A percentile compares a stretch with the other conserved stretches of the same genome.
Conservation (phyloP, 2,113 vertebrate species). For the Toxotes jaculatrix region DNA sequence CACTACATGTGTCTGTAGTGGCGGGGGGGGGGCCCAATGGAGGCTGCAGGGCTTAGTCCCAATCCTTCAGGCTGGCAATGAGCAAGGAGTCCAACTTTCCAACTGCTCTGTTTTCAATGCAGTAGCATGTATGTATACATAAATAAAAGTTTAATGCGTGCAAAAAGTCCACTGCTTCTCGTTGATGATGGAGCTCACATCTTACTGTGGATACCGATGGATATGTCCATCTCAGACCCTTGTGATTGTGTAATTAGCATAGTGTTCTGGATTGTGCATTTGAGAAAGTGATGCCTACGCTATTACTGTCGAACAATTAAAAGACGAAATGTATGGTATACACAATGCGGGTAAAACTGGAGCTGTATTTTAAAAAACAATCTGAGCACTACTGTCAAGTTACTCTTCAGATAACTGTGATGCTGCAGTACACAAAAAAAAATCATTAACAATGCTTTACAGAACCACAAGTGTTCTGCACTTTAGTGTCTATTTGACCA, state of each 20-base stretch:
- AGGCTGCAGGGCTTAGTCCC: conserved; percentile 15
- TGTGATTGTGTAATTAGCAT: conserved; percentile 74
- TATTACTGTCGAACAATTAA: conserved; percentile 61
- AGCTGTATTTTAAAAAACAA: conserved; percentile 25
- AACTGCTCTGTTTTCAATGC: conserved; percentile 26
- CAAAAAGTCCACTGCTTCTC: conserved; percentile 51
- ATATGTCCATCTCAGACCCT: conserved; percentile 13
- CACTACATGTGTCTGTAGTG: conserved; percentile 13
- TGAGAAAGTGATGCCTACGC: conserved; percentile 56
- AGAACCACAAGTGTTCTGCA: conserved; percentile 34
- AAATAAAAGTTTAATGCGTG: conserved; percentile 69
- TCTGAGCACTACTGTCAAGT: conserved; percentile 7
- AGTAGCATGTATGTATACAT: conserved; percentile 54
- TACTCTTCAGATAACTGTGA: conserved; percentile 8
- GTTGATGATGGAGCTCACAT: conserved; percentile 8
- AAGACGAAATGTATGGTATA: conserved; percentile 64
- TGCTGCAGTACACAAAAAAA: conserved; percentile 25
- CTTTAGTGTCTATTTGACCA: conserved; percentile 70
- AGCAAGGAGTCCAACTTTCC: conserved; percentile 15
- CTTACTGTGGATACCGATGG: conserved; percentile 1
- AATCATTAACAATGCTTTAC: conserved; percentile 11
- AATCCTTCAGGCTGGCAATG: conserved; percentile 33
- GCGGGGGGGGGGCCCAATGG: not conserved
- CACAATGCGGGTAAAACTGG: conserved; percentile 60
- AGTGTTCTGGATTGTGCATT: conserved; percentile 79